These are phyloP conservation scores for Syngnathoides biaculeatus DNA, from an alignment of 2,113 vertebrate species.

Conservation along the genomic window DNA sequence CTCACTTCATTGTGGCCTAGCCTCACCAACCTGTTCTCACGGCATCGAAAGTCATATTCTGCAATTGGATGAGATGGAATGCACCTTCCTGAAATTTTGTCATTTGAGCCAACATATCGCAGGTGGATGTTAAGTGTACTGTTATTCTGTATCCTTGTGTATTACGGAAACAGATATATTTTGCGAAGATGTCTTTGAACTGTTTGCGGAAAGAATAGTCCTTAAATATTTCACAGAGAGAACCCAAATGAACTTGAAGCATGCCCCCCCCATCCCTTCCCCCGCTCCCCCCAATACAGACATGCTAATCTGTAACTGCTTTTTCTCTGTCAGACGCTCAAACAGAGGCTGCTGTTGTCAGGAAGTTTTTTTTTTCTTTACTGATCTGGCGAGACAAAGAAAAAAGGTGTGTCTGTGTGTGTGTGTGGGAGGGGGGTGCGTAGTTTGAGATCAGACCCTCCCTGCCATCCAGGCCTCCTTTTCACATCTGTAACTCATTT, in stretches of 20 bases:
- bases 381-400: slow-evolving; percentile 62
- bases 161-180: too few species aligned
- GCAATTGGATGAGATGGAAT: not conserved
- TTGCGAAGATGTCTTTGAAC: too few species aligned
- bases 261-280: too few species aligned
- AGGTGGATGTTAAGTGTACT: too few species aligned
- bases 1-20: slow-evolving; percentile 6
- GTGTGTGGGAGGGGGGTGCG: slow-evolving; percentile 16
- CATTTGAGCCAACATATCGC: too few species aligned
- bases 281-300: too few species aligned
- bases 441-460: slow-evolving; percentile 41
- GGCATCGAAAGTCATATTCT: not conserved
- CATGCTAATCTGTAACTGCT: not conserved
- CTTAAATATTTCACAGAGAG: too few species aligned
- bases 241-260: too few species aligned
- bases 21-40: slow-evolving; percentile 5
- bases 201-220: too few species aligned
- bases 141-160: too few species aligned
- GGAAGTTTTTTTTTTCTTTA: slow-evolving; percentile 65
- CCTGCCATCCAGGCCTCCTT: slow-evolving; percentile 49
- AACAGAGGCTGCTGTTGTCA: slow-evolving; percentile 49
- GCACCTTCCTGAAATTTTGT: too few species aligned
- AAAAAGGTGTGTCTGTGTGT: slow-evolving; percentile 14
- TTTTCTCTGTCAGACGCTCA: not conserved
- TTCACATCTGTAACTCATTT: slow-evolving; percentile 56